Percentiles rank a stretch among this genome's conserved stretches.
phyloP scores from a whole-genome alignment of 2,797 vertebrate genomes.

The Sardinella longiceps region DNA sequence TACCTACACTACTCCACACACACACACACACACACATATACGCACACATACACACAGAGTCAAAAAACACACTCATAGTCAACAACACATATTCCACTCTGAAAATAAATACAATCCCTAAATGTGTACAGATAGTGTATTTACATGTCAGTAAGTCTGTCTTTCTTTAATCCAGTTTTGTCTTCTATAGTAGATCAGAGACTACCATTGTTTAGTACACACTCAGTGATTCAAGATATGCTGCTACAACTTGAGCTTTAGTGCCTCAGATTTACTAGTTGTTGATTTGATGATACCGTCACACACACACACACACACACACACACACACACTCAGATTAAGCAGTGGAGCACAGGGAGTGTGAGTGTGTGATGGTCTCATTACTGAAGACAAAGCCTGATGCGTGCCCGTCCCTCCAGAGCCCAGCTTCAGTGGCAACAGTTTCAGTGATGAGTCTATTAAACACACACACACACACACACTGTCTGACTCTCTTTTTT shows the following conservation, averaged over 20 bases:
- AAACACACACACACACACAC: not conserved
- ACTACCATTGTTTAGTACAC: not conserved
- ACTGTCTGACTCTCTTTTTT: not conserved
- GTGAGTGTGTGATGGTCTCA: conserved; percentile 30
- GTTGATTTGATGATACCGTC: not conserved
- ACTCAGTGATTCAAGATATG: not conserved
- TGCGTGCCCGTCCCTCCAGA: conserved; percentile 50
- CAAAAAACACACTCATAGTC: not conserved
- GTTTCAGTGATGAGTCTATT: conserved; percentile 1
- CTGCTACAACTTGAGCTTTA: not conserved
- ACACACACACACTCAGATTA: conserved; percentile 24
- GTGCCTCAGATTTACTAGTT: not conserved
- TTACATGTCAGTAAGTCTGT: too few relatives aligned
- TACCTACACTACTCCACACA: not conserved
- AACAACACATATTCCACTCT: too few relatives aligned
- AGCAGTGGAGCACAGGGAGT: conserved; percentile 31
- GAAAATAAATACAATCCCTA: too few relatives aligned
- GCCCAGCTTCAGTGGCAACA: not conserved
- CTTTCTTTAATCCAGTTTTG: too few relatives aligned
- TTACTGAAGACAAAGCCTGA: conserved; percentile 51
- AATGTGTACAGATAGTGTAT: too few relatives aligned
- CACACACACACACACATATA: not conserved
- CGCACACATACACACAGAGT: not conserved
- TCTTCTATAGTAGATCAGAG: not conserved
- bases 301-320: conserved; percentile 15